A percentile compares a stretch with the other conserved stretches of the same genome.
phyloP scores from a whole-genome alignment of 1,140 invertebrate species.

The Pachyrhynchus sulphureomaculatus region DNA sequence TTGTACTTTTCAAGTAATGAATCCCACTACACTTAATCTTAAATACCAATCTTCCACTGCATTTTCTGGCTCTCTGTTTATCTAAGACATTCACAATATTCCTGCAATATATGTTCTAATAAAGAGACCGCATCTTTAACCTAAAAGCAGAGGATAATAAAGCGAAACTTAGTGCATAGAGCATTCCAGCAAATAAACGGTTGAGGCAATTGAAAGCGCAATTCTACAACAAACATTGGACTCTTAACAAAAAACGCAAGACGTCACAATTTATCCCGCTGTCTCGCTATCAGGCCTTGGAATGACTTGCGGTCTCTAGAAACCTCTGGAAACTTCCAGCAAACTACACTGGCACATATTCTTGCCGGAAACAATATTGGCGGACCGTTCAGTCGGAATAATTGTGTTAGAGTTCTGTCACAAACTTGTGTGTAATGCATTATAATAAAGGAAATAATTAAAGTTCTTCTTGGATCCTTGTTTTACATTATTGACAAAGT shows the following conservation, averaged over 20 bases:
- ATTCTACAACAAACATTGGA: slow-evolving; percentile 22
- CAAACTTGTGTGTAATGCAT: slow-evolving; percentile 15
- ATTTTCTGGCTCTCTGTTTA: too few relatives aligned
- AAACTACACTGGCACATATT: slow-evolving; percentile 28
- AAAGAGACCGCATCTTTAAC: slow-evolving; percentile 19
- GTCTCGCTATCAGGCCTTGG: slow-evolving; percentile 13
- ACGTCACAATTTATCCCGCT: slow-evolving; percentile 22
- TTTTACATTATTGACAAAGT: too few relatives aligned
- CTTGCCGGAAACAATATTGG: slow-evolving; percentile 30
- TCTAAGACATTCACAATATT: too few relatives aligned
- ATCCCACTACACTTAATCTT: too few relatives aligned
- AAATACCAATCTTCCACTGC: too few relatives aligned
- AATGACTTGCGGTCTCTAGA: slow-evolving; percentile 30
- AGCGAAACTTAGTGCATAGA: slow-evolving; percentile 4
- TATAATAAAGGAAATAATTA: slow-evolving; percentile 5
- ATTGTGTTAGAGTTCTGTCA: slow-evolving; percentile 21
- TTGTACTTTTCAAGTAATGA: too few relatives aligned
- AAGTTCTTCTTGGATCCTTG: too few relatives aligned
- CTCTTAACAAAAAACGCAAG: slow-evolving; percentile 18
- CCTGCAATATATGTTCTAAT: slow-evolving; percentile 12
- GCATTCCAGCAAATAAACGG: slow-evolving; percentile 17
- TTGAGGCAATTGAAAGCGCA: slow-evolving; percentile 4
- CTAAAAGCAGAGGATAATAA: slow-evolving; percentile 19
- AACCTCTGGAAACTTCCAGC: too few relatives aligned
- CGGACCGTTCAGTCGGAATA: slow-evolving; percentile 29